Percentiles rank a stretch among this genome's conserved stretches.
Evolutionary conservation across 2,797 vertebrate genomes (phyloP).

Genomic region (Lutjanus argentimaculatus): DNA sequence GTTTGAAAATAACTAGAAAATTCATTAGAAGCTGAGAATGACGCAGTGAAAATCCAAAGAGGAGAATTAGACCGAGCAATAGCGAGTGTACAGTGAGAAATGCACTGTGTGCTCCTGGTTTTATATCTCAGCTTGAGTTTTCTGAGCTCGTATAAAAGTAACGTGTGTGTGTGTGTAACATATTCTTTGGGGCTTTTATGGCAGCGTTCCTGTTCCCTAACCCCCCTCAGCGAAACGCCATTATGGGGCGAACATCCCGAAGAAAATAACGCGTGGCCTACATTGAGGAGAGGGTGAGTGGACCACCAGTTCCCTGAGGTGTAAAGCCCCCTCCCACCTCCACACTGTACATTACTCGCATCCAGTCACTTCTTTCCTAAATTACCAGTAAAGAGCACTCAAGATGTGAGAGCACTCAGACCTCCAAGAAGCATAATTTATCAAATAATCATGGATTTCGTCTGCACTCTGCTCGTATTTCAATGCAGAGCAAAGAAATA

Average conservation of each 20-base stretch:
- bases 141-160: not conserved
- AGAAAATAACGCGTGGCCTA: conserved; percentile 54
- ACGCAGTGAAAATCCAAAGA: conserved; percentile 5
- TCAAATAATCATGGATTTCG: conserved; percentile 57
- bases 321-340: not conserved
- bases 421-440: conserved; percentile 24
- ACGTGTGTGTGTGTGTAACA: not conserved
- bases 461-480: conserved; percentile 21
- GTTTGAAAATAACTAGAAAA: not conserved
- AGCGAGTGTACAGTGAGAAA: not conserved
- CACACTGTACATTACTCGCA: conserved; percentile 14
- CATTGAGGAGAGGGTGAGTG: conserved; percentile 22
- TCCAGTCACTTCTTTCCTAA: conserved; percentile 22
- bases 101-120: conserved; percentile 9
- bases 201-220: not conserved
- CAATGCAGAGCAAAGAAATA: conserved; percentile 16
- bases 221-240: conserved; percentile 46
- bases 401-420: conserved; percentile 33
- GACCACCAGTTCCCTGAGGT: conserved; percentile 23
- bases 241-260: conserved; percentile 26
- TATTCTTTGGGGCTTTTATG: conserved; percentile 42
- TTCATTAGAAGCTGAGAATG: not conserved
- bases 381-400: conserved; percentile 45
- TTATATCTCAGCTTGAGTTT: not conserved
- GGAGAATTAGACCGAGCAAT: not conserved